Percentiles rank a stretch among this genome's conserved stretches.
Evolutionary conservation across 2,113 vertebrate genomes (phyloP).

Genomic region (Herpailurus yagouaroundi): DNA sequence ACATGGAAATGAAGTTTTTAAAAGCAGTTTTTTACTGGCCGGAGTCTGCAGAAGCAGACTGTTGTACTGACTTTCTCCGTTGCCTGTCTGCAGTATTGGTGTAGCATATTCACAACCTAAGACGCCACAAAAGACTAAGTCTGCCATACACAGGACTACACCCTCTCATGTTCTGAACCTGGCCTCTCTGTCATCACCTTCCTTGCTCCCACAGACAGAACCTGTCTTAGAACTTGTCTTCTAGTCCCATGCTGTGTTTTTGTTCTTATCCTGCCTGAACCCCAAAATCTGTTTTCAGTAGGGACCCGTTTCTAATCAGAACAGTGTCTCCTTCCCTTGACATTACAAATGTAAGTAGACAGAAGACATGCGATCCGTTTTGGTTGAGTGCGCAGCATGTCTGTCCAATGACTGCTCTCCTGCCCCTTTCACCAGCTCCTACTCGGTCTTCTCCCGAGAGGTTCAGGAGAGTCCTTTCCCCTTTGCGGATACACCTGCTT

Average conservation of each 20-base stretch:
- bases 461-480: background rate
- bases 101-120: background rate
- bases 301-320: background rate
- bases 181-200: background rate
- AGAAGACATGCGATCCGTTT: background rate
- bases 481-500: background rate
- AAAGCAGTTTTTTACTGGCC: background rate
- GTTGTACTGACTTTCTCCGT: background rate
- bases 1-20: background rate
- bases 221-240: background rate
- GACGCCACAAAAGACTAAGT: accelerated
- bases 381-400: background rate
- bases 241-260: background rate
- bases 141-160: accelerated
- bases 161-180: background rate
- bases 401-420: background rate
- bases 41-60: background rate
- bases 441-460: accelerated
- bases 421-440: background rate
- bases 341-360: accelerated
- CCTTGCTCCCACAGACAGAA: background rate
- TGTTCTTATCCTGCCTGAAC: background rate
- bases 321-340: background rate
- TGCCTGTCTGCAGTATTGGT: too few relatives aligned
- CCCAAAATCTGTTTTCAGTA: background rate